Evolutionary conservation across 2,797 vertebrate species (phyloP).

Genomic region (Sylvia borin): DNA sequence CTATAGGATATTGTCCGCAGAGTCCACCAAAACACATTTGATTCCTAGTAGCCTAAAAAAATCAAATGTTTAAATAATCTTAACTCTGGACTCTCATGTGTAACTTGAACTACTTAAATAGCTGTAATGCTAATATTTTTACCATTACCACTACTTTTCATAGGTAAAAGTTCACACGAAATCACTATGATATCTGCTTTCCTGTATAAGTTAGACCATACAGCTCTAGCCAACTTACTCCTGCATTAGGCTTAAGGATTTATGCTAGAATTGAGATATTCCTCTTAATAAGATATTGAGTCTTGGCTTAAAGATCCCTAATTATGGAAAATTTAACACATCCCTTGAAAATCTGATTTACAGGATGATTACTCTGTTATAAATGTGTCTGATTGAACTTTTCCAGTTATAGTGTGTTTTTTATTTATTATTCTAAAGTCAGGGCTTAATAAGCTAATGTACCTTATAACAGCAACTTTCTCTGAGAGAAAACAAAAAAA

Average conservation of each 20-base stretch:
- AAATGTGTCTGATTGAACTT: constrained; percentile 3
- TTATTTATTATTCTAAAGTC: background rate
- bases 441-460: background rate
- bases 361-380: background rate
- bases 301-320: constrained; percentile 1
- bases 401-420: background rate
- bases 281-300: background rate
- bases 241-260: background rate
- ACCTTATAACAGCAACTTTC: background rate
- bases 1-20: background rate
- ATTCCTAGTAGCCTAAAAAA: background rate
- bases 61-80: background rate
- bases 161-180: background rate
- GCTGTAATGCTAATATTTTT: background rate
- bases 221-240: background rate
- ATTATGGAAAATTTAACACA: constrained; percentile 11
- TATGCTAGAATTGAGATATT: background rate
- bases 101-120: background rate
- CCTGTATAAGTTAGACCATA: background rate
- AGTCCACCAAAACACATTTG: background rate
- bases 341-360: background rate
- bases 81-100: background rate
- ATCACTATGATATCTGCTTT: background rate
- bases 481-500: background rate
- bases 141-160: background rate